Evolutionary conservation across 2,797 vertebrate species (phyloP).

Genomic region (Dryobates pubescens): DNA sequence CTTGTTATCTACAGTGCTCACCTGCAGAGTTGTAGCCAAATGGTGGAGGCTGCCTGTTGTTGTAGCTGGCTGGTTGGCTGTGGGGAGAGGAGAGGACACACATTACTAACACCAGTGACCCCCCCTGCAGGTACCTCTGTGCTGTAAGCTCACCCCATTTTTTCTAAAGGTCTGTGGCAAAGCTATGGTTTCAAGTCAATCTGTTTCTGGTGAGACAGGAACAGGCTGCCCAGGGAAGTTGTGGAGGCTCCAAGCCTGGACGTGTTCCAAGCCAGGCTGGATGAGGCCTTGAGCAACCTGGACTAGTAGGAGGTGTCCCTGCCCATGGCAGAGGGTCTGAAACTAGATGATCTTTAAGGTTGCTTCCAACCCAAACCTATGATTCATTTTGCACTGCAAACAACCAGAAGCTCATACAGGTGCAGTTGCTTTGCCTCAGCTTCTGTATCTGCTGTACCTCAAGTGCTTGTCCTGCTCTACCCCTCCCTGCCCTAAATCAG

Average conservation of each 20-base stretch:
- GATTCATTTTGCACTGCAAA: background rate
- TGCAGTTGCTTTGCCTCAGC: background rate
- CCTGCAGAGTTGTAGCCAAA: conserved; percentile 77
- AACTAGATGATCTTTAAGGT: no score
- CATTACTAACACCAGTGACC: background rate
- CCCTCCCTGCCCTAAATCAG: background rate
- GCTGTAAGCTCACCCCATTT: background rate
- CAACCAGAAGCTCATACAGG: background rate
- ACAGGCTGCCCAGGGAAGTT: no score
- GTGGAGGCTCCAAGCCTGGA: no score
- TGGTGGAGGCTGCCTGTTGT: conserved; percentile 71
- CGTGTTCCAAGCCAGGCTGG: no score
- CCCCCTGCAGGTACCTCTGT: background rate
- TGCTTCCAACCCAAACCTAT: no score
- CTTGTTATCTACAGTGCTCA: conserved; percentile 12
- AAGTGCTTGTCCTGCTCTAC: background rate
- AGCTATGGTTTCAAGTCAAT: background rate
- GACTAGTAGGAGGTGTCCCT: no score
- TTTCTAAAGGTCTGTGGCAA: background rate
- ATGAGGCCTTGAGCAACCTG: no score
- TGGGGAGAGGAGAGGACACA: conserved; percentile 33
- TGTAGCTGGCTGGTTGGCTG: conserved; percentile 75
- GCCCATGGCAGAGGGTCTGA: no score
- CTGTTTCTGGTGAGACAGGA: background rate
- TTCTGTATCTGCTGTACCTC: background rate